phyloP scores from a whole-genome alignment of 2,797 vertebrate genomes.

The Cynopterus sphinx region DNA sequence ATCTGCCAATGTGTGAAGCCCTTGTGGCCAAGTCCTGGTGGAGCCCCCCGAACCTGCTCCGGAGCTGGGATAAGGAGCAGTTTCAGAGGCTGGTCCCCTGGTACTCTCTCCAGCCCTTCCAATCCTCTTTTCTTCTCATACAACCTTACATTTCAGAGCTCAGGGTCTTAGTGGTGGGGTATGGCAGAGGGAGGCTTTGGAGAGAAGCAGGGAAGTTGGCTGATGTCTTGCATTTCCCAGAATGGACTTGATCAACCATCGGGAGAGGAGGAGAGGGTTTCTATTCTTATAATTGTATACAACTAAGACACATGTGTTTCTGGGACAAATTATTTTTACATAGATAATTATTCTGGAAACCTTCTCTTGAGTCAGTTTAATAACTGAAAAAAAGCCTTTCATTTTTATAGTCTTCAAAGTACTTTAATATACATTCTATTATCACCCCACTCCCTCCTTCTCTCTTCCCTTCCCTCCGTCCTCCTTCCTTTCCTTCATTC shows the following conservation, averaged over 20 bases:
- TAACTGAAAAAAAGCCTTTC: background rate
- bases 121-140: background rate
- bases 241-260: background rate
- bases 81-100: background rate
- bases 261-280: background rate
- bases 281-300: background rate
- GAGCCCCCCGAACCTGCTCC: background rate
- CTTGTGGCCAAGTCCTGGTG: background rate
- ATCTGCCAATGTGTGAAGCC: background rate
- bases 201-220: background rate
- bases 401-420: background rate
- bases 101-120: background rate
- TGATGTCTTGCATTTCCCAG: background rate
- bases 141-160: background rate
- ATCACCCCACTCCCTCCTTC: background rate
- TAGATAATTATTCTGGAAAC: background rate
- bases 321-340: background rate
- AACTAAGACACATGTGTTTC: background rate
- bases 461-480: background rate
- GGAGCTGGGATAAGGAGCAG: background rate
- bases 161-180: background rate
- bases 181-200: background rate
- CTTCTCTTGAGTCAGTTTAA: background rate
- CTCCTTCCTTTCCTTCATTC: background rate
- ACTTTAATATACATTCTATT: background rate